These are phyloP conservation scores for Drosophila tsacasi DNA, from an alignment of 1,140 invertebrate genomes.

Conservation along the genomic window DNA sequence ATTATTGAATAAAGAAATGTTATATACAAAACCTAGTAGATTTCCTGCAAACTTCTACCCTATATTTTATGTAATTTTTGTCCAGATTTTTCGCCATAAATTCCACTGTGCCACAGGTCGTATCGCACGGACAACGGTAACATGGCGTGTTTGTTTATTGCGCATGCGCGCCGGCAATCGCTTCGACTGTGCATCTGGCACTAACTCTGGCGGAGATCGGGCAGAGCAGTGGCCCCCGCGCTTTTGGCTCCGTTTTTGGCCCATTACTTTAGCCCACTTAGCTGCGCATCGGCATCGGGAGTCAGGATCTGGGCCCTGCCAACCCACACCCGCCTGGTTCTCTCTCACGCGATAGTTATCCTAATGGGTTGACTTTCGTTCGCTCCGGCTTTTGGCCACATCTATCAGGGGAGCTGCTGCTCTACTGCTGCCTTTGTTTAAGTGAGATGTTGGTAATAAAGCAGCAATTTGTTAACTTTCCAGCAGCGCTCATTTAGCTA, in stretches of 20 bases:
- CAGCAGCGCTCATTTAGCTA: slow-evolving; percentile 75
- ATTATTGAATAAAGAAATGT: too few relatives aligned
- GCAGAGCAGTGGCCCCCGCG: slow-evolving; percentile 38
- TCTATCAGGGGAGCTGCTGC: slow-evolving; percentile 61
- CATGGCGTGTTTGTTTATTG: slow-evolving; percentile 83
- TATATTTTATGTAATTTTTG: not conserved
- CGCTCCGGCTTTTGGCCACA: slow-evolving; percentile 65
- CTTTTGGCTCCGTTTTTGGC: slow-evolving; percentile 36
- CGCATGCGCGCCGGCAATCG: slow-evolving; percentile 78
- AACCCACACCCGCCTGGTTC: slow-evolving; percentile 40
- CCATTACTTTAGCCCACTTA: slow-evolving; percentile 83
- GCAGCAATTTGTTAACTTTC: slow-evolving; percentile 82
- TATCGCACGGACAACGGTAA: slow-evolving; percentile 68
- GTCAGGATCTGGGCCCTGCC: slow-evolving; percentile 72
- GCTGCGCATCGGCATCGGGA: slow-evolving; percentile 61
- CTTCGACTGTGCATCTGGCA: slow-evolving; percentile 34
- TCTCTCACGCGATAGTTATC: slow-evolving; percentile 83
- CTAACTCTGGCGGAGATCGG: slow-evolving; percentile 36
- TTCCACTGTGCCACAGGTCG: slow-evolving; percentile 52
- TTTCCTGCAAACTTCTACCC: not conserved
- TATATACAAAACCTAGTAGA: too few relatives aligned
- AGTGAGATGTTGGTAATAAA: slow-evolving; percentile 84
- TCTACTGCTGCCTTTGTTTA: slow-evolving; percentile 53
- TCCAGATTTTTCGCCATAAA: not conserved
- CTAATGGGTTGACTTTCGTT: slow-evolving; percentile 83